A percentile compares a stretch with the other conserved stretches of the same genome.
phyloP scores from a whole-genome alignment of 2,888 invertebrate species.

The Ectropis crepuscularia region DNA sequence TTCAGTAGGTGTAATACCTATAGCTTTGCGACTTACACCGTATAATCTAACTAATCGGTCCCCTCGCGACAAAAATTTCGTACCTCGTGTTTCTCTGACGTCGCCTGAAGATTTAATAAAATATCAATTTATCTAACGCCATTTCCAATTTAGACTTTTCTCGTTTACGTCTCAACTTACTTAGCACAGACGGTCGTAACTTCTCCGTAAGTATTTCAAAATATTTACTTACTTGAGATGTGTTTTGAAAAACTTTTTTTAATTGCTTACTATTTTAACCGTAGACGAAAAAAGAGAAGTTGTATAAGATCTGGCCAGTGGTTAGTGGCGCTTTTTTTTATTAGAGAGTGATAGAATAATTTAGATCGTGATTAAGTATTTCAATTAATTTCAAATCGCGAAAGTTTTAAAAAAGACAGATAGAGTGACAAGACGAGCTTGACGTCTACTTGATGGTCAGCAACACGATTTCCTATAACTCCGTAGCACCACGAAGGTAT shows the following conservation, averaged over 20 bases:
- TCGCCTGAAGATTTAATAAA: slow-evolving; percentile 33
- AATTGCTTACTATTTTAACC: not conserved
- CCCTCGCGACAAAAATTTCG: slow-evolving; percentile 3
- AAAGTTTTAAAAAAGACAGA: too few species aligned
- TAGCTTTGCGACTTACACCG: not conserved
- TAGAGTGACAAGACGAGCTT: too few species aligned
- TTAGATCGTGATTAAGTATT: too few species aligned
- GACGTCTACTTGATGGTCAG: too few species aligned
- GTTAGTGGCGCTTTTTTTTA: too few species aligned
- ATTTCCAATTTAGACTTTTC: slow-evolving; percentile 34
- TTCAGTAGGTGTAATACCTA: too few species aligned
- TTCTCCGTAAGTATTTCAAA: slow-evolving; percentile 64
- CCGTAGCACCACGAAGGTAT: too few species aligned
- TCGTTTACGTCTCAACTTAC: slow-evolving; percentile 23
- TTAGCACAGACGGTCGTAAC: slow-evolving; percentile 18
- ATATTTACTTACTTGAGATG: not conserved
- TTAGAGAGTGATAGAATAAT: too few species aligned
- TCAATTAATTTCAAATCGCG: too few species aligned
- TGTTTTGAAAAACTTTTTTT: slow-evolving; percentile 4
- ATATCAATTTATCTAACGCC: slow-evolving; percentile 33
- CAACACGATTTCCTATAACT: too few species aligned
- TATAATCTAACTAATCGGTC: not conserved
- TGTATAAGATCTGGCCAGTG: too few species aligned
- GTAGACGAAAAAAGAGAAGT: too few species aligned
- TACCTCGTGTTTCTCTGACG: slow-evolving; percentile 4